These are phyloP conservation scores for Athetis lepigone DNA, from an alignment of 2,888 invertebrate species.

Conservation along the genomic window DNA sequence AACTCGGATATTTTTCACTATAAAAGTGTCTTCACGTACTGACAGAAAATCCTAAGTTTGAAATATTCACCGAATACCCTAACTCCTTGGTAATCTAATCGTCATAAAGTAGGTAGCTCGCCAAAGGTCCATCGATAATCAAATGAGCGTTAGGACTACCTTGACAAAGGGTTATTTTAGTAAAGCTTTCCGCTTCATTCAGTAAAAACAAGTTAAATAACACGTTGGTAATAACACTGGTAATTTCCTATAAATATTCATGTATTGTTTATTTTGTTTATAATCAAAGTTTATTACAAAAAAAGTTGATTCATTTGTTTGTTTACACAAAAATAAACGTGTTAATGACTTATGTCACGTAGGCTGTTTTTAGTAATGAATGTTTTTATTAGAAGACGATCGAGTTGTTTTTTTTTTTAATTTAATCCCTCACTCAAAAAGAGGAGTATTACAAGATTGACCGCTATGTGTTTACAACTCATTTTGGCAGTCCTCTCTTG, in stretches of 20 bases:
- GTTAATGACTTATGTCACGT: no score
- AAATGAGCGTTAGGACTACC: slow-evolving; percentile 22
- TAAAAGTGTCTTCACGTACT: neutral
- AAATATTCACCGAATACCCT: slow-evolving; percentile 5
- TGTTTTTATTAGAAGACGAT: no score
- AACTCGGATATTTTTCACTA: no score
- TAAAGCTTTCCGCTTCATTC: slow-evolving; percentile 16
- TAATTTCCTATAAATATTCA: neutral
- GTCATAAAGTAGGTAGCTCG: slow-evolving; percentile 4
- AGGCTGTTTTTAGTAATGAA: no score
- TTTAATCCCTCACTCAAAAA: no score
- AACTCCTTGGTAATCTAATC: slow-evolving; percentile 16
- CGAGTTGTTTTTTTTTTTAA: no score
- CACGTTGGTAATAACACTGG: neutral
- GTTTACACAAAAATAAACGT: neutral
- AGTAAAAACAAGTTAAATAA: slow-evolving; percentile 2
- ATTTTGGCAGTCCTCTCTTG: no score
- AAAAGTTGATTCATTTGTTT: neutral
- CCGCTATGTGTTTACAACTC: neutral
- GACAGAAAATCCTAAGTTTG: neutral
- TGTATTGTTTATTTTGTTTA: neutral
- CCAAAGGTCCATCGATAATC: slow-evolving; percentile 20
- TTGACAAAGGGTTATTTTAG: slow-evolving; percentile 28
- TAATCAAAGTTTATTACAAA: neutral
- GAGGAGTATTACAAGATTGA: neutral